Base-by-base conservation (phyloP, 2,113 vertebrate species). In the Pteropus alecto region DNA sequence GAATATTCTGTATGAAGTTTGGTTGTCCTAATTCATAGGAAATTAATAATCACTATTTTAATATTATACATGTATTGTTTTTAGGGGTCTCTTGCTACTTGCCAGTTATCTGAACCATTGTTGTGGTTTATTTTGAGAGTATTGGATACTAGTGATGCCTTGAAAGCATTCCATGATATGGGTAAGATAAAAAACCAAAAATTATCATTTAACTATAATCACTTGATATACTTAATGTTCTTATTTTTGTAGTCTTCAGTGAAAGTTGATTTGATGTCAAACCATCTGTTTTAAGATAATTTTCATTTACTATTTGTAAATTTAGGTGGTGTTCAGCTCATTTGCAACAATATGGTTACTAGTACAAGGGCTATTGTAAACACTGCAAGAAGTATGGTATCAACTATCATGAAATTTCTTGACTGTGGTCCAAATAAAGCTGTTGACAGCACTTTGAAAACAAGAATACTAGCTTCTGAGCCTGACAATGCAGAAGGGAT, bases 271-370 rank as follows among this genome's bases (percentile, higher is more conserved):
- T 65, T 4, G 5, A 19, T 79, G 15, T 68, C 22, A 61, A 22
- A 28, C n/a, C 11, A 41, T 60, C 9, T 95, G 2, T 79, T 4
- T 54, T 85, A 54, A 90, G 63, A 70, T 67, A 30, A 11, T 93
- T 90, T 81, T 88, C 46, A 82, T 70, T 92, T 90, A 43, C 15
- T 90, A 65, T 83, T 87, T 86, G 35, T 83, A 56, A 90, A 70
- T 79, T 58, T 97, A 99, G 99, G 99, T 88, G 99, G 99, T 13
- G 99, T 99, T 93, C 99, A 99, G 95, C 99, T 99, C 56, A 99
- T 99, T 98, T 99, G 99, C 97, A 99, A 99, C 98, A 99, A 99
- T 98, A 99, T 99, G 99, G 99, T 99, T 97, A 99, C 99, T 2
- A 99, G 99, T 98, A 99, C 99, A 41, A 99, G 99, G 98, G 99